Conservation (phyloP, 2,888 invertebrate genomes). For the Plusia festucae region DNA sequence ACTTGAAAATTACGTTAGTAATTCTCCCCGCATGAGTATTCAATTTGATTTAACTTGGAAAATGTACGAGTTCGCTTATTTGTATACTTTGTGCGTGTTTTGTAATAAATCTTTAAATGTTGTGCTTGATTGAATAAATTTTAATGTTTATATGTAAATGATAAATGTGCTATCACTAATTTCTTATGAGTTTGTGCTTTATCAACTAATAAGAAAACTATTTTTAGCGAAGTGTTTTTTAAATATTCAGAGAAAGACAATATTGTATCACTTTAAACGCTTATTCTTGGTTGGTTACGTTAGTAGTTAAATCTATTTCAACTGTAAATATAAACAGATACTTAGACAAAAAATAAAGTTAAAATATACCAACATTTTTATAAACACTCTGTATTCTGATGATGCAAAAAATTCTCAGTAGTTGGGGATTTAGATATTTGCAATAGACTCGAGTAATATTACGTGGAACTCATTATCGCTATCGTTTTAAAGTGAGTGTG, state of each 20-base stretch:
- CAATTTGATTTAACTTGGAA: slow-evolving; percentile 40
- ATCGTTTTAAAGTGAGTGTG: slow-evolving; percentile 2
- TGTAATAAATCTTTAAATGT: slow-evolving; percentile 19
- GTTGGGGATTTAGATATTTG: slow-evolving; percentile 3
- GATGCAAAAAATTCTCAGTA: neutral
- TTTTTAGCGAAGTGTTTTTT: too few species aligned
- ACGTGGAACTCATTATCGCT: slow-evolving; percentile 4
- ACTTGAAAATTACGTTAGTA: slow-evolving; percentile 46
- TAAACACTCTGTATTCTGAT: neutral
- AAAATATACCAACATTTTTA: too few species aligned
- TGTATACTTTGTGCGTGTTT: slow-evolving; percentile 18
- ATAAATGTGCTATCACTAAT: neutral
- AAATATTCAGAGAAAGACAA: too few species aligned
- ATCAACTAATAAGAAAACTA: too few species aligned
- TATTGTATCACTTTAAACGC: too few species aligned
- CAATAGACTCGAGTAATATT: slow-evolving; percentile 1
- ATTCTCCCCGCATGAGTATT: slow-evolving; percentile 36
- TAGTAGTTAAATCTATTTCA: too few species aligned
- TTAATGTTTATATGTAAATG: neutral
- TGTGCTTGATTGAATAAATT: slow-evolving; percentile 12
- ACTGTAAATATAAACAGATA: too few species aligned
- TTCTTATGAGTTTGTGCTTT: neutral
- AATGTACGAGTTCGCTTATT: slow-evolving; percentile 29
- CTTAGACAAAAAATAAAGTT: neutral
- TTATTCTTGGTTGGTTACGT: too few species aligned